Conservation (phyloP, 2,113 vertebrate species). For the Harpagus bidentatus region DNA sequence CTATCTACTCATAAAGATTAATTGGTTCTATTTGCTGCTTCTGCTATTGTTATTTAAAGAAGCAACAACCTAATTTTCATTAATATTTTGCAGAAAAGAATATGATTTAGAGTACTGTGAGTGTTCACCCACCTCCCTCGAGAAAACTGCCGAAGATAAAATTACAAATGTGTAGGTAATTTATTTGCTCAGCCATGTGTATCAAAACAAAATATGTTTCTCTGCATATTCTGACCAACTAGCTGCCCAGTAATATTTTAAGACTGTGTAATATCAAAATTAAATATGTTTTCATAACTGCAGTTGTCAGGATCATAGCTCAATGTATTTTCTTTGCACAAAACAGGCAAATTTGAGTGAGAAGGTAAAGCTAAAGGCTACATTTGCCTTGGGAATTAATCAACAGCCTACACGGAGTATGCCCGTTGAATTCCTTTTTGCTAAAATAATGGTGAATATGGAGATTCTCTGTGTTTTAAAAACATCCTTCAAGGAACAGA, state of each 20-base stretch:
- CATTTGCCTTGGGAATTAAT: neutral
- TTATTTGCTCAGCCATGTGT: slow-evolving; percentile 2
- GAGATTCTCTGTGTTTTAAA: neutral
- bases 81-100: neutral
- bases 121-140: neutral
- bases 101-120: neutral
- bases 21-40: slow-evolving; percentile 30
- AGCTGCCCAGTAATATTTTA: neutral
- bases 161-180: neutral
- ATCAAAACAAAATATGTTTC: slow-evolving; percentile 11
- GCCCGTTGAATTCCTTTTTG: neutral
- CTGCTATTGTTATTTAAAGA: slow-evolving; percentile 54
- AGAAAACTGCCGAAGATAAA: neutral
- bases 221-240: neutral
- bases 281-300: slow-evolving; percentile 5
- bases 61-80: slow-evolving; percentile 45
- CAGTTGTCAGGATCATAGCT: neutral
- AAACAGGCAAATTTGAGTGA: neutral
- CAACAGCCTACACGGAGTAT: neutral
- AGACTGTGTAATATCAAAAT: neutral
- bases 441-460: neutral
- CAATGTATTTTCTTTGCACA: neutral
- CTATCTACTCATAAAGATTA: slow-evolving; percentile 34
- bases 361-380: neutral
- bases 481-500: neutral